Base-by-base conservation (phyloP, 2,797 vertebrate genomes). In the Cirrhinus mrigala region DNA sequence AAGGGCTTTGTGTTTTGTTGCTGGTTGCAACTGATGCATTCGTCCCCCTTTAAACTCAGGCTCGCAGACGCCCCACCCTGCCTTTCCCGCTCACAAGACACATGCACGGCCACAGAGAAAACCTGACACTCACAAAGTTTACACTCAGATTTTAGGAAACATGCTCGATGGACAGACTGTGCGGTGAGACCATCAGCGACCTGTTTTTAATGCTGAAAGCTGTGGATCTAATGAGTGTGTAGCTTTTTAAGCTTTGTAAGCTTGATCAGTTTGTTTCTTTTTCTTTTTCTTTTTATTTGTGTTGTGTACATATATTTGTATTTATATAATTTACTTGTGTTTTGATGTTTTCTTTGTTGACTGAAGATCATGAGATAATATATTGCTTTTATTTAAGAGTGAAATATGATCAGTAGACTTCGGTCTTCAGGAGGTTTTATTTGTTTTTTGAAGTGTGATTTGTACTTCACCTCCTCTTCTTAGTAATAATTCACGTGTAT, bases 301-400 rank as follows among this genome's bases (percentile, higher is more conserved):
- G 29, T 50, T 44, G 10, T 79, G 24, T 82, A 78, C 54, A 66
- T 76, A 84, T 86, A 85, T 87, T 70, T 88, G 40, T 84, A 87
- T 86, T 81, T 84, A 86, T 86, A 84, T 22, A 54, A 84, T 87
- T 86, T 71, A 66, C 29, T 68, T 76, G 44, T 81, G 24, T 82
- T 71, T 82, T 68, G 22, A 37, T 79, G 48, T 58, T 22, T 15
- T n/a, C 24, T 44, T 44, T 70, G 56, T 86, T 84, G 70, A 69
- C 24, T 46, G 29, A 80, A 80, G 46, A 84, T 66, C 24, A 75
- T 87, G 46, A 69, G 56, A 83, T 89, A 89, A 90, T 90, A 87
- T 91, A 88, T 91, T 91, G 76, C 80, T 85, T 90, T 90, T 88
- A 90, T 91, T 90, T 90, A 90, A 89, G 81, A 85, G 82, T 86